A percentile compares a stretch with the other conserved stretches of the same genome.
phyloP scores from a whole-genome alignment of 2,113 vertebrate genomes.

The Pseudorhombus dupliciocellatus region DNA sequence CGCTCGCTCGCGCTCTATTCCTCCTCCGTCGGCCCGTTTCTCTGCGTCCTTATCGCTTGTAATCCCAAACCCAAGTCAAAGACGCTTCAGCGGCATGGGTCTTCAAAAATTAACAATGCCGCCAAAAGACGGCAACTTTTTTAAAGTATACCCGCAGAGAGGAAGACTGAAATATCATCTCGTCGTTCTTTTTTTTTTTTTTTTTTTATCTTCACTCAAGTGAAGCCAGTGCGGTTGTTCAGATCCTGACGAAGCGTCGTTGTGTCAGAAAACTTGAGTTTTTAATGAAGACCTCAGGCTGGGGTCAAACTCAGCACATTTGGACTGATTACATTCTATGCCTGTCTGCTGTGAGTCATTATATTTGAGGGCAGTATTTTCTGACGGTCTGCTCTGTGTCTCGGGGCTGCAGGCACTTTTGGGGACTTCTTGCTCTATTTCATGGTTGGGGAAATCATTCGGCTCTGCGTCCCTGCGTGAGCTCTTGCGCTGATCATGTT shows the following conservation, averaged over 20 bases:
- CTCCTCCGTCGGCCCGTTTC: slow-evolving; percentile 26
- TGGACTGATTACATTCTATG: slow-evolving; percentile 34
- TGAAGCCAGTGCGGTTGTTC: background rate
- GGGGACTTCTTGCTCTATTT: slow-evolving; percentile 8
- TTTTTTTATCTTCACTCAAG: background rate
- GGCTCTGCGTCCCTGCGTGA: background rate
- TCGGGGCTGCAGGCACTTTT: background rate
- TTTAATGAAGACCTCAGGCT: slow-evolving; percentile 31
- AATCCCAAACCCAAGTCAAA: slow-evolving; percentile 36
- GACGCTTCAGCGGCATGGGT: background rate
- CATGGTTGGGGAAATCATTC: background rate
- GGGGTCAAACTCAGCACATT: slow-evolving; percentile 14
- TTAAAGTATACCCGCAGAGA: background rate
- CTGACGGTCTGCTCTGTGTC: slow-evolving; percentile 3
- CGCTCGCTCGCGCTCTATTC: slow-evolving; percentile 31
- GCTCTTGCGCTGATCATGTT: background rate
- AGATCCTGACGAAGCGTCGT: slow-evolving; percentile 15
- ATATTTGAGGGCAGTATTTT: slow-evolving; percentile 7
- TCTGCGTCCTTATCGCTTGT: slow-evolving; percentile 11
- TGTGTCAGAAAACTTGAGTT: slow-evolving; percentile 7
- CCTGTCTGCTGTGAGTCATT: slow-evolving; percentile 9
- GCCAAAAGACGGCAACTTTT: slow-evolving; percentile 25
- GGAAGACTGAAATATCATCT: background rate
- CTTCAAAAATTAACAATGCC: slow-evolving; percentile 40
- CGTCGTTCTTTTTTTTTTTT: no score